These are phyloP conservation scores for Hydraecia micacea DNA, from an alignment of 2,888 invertebrate species.

Conservation along the genomic window DNA sequence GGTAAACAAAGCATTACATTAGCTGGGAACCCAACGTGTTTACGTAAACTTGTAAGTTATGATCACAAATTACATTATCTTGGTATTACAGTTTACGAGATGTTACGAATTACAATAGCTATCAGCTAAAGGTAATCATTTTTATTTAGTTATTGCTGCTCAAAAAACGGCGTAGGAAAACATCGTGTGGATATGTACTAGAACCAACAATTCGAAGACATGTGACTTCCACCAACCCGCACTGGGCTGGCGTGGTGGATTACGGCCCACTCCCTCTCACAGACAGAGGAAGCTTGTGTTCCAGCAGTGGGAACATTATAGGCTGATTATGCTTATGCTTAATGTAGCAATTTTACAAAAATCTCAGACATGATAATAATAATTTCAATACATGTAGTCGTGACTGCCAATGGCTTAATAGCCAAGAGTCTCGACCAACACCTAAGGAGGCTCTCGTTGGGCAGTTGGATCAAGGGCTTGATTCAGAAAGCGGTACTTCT, in stretches of 20 bases:
- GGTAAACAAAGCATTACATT: conserved; percentile 35
- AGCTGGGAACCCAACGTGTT: conserved; percentile 16
- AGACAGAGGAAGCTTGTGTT: background rate
- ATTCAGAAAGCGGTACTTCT: too few species aligned
- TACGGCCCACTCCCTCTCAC: background rate
- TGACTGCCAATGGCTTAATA: too few species aligned
- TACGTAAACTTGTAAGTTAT: conserved; percentile 18
- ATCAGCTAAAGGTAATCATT: background rate
- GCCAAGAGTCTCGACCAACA: too few species aligned
- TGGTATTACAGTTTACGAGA: background rate
- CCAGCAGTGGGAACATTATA: too few species aligned
- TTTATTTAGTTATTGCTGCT: background rate
- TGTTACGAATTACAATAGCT: background rate
- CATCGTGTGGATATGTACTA: background rate
- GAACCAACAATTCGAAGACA: background rate
- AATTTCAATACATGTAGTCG: too few species aligned
- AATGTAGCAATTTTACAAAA: background rate
- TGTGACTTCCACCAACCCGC: background rate
- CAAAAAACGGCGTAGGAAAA: background rate
- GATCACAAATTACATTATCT: conserved; percentile 4
- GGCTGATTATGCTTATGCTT: background rate
- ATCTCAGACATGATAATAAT: too few species aligned
- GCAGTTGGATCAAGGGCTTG: too few species aligned
- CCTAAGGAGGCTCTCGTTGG: too few species aligned
- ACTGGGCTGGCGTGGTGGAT: too few species aligned